A percentile compares a stretch with the other conserved stretches of the same genome.
Evolutionary conservation across 2,797 vertebrate genomes (phyloP).

Genomic region (Simalia tracyae): DNA sequence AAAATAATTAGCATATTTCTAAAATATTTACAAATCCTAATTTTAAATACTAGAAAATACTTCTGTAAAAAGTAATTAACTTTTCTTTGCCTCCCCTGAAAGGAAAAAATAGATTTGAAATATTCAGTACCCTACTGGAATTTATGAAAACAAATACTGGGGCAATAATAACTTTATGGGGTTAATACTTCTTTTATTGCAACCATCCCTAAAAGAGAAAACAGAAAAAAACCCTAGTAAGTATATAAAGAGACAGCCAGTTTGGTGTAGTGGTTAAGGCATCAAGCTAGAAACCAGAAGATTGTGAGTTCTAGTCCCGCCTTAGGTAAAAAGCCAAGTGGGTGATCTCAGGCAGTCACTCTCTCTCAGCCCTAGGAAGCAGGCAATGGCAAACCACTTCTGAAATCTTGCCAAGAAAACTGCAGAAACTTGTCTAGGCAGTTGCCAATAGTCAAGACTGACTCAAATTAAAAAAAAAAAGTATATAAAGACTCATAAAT

Average conservation of each 20-base stretch:
- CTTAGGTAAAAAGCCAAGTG: not conserved
- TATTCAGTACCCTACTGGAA: conserved; percentile 2
- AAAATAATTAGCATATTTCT: conserved; percentile 26
- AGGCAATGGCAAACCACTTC: not conserved
- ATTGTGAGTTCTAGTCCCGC: not conserved
- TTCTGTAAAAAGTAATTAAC: conserved; percentile 30
- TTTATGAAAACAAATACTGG: not conserved
- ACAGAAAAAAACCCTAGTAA: not conserved
- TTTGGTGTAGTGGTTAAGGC: not conserved
- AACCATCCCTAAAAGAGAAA: not conserved
- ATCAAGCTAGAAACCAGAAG: not conserved
- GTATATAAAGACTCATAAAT: not conserved
- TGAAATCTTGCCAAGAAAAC: not conserved
- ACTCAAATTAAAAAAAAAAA: not conserved
- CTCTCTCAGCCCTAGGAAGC: not conserved
- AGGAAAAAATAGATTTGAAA: conserved; percentile 29
- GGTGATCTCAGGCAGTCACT: not conserved
- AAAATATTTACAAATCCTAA: conserved; percentile 54
- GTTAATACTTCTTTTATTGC: not conserved
- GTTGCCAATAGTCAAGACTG: not conserved
- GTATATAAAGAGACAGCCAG: not conserved
- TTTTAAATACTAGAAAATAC: conserved; percentile 54
- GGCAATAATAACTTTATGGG: not conserved
- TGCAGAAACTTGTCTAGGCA: not conserved
- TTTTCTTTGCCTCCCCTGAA: conserved; percentile 33